A percentile compares a stretch with the other conserved stretches of the same genome.
Evolutionary conservation across 1,140 invertebrate genomes (phyloP).

Genomic region (Pachyrhynchus sulphureomaculatus): DNA sequence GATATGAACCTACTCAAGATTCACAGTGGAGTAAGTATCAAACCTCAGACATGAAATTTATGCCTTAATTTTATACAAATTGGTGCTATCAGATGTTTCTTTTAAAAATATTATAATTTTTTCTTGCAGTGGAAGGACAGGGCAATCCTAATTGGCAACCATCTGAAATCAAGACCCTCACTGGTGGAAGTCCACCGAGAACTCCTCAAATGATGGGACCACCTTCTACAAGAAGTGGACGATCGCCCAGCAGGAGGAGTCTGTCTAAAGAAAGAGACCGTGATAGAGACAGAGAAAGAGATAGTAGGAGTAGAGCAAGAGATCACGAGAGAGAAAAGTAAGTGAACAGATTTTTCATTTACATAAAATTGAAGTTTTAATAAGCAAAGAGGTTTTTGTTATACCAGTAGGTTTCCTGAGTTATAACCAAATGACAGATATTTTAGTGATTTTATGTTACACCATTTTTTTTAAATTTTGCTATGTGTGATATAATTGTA

Average conservation of each 20-base stretch:
- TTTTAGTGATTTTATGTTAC: too few relatives aligned
- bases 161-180: slow-evolving; percentile 63
- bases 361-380: too few relatives aligned
- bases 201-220: slow-evolving; percentile 47
- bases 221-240: slow-evolving; percentile 45
- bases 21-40: slow-evolving; percentile 63
- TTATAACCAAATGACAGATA: too few relatives aligned
- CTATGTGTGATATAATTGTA: too few relatives aligned
- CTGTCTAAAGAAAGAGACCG: slow-evolving; percentile 36
- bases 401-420: too few relatives aligned
- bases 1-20: slow-evolving; percentile 73
- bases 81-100: background rate
- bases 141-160: slow-evolving; percentile 58
- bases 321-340: slow-evolving; percentile 50
- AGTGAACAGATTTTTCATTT: too few relatives aligned
- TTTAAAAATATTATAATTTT: too few relatives aligned
- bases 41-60: background rate
- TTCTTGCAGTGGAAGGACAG: slow-evolving; percentile 47
- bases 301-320: slow-evolving; percentile 53
- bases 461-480: too few relatives aligned
- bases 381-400: too few relatives aligned
- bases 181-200: slow-evolving; percentile 45
- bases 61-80: background rate
- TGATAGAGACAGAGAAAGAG: slow-evolving; percentile 52
- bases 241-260: slow-evolving; percentile 35